Evolutionary conservation across 2,888 invertebrate species (phyloP).

Genomic region (Eubasilissa splendida): DNA sequence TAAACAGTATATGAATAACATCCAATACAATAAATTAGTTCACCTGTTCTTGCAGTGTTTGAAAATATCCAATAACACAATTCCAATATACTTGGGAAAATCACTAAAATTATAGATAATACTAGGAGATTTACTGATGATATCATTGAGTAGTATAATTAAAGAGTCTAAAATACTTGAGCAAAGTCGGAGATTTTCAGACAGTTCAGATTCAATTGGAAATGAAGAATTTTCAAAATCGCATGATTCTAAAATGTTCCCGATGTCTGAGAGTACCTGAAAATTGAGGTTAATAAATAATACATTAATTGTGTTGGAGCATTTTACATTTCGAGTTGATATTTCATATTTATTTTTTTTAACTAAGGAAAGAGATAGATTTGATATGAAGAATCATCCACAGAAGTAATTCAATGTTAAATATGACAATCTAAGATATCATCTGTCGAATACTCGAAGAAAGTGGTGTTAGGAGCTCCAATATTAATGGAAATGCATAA

Average conservation of each 20-base stretch:
- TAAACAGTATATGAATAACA: background rate
- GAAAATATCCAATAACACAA: slow-evolving; percentile 62
- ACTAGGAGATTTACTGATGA: slow-evolving; percentile 25
- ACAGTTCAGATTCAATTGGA: slow-evolving; percentile 23
- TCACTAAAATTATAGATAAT: background rate
- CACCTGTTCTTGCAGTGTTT: slow-evolving; percentile 72
- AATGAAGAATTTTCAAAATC: slow-evolving; percentile 17
- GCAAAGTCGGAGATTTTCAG: slow-evolving; percentile 20
- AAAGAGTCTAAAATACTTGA: slow-evolving; percentile 33
- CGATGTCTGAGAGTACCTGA: slow-evolving; percentile 37
- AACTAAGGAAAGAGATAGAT: too few relatives aligned
- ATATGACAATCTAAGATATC: too few relatives aligned
- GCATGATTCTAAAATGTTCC: slow-evolving; percentile 26
- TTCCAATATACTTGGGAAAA: slow-evolving; percentile 33
- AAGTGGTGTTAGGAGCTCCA: too few relatives aligned
- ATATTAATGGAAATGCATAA: too few relatives aligned
- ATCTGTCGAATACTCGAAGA: too few relatives aligned
- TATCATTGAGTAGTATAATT: slow-evolving; percentile 9
- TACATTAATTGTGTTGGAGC: background rate
- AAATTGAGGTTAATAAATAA: slow-evolving; percentile 13
- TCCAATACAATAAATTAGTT: slow-evolving; percentile 13
- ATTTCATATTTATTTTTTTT: too few relatives aligned
- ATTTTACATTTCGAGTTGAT: too few relatives aligned
- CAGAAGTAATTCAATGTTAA: too few relatives aligned
- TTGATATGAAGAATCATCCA: too few relatives aligned